Evolutionary conservation across 1,140 invertebrate species (phyloP).

Genomic region (Hycleus cichorii): DNA sequence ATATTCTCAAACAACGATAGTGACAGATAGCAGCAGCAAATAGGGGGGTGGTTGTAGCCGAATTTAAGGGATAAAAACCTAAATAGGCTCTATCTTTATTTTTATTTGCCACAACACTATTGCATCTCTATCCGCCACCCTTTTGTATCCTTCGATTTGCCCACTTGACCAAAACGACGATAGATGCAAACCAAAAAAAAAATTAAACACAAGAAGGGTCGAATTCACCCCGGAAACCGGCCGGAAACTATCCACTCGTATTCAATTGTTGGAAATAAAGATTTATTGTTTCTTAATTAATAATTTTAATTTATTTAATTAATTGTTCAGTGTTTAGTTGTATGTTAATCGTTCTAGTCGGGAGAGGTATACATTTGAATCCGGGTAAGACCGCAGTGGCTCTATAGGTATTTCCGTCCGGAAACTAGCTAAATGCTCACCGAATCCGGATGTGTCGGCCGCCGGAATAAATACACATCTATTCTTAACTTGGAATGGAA

Average conservation of each 20-base stretch:
- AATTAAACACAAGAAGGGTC: neutral
- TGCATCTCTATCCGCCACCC: slow-evolving; percentile 7
- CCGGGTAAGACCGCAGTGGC: slow-evolving; percentile 24
- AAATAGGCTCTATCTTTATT: too few relatives aligned
- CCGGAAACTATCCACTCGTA: neutral
- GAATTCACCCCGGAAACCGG: neutral
- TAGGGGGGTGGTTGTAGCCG: slow-evolving; percentile 11
- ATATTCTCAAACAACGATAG: slow-evolving; percentile 27
- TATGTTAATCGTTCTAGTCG: too few relatives aligned
- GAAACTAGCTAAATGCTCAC: slow-evolving; percentile 34
- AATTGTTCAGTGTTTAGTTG: neutral
- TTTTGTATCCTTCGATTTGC: slow-evolving; percentile 26
- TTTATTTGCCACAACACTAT: too few relatives aligned
- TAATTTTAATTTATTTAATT: neutral
- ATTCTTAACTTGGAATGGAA: slow-evolving; percentile 20
- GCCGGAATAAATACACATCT: slow-evolving; percentile 35
- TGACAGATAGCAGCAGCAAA: slow-evolving; percentile 23
- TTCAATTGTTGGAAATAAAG: neutral
- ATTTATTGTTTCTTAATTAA: neutral
- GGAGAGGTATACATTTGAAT: slow-evolving; percentile 18
- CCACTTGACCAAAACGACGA: slow-evolving; percentile 15
- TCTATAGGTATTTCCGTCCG: slow-evolving; percentile 32
- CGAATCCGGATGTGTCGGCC: slow-evolving; percentile 31
- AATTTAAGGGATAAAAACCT: slow-evolving; percentile 24
- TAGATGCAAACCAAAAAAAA: slow-evolving; percentile 23